Evolutionary conservation across 2,113 vertebrate genomes (phyloP), one percentile per base, ranked within the genome.

Genomic region (Hepsetus odoe): DNA sequence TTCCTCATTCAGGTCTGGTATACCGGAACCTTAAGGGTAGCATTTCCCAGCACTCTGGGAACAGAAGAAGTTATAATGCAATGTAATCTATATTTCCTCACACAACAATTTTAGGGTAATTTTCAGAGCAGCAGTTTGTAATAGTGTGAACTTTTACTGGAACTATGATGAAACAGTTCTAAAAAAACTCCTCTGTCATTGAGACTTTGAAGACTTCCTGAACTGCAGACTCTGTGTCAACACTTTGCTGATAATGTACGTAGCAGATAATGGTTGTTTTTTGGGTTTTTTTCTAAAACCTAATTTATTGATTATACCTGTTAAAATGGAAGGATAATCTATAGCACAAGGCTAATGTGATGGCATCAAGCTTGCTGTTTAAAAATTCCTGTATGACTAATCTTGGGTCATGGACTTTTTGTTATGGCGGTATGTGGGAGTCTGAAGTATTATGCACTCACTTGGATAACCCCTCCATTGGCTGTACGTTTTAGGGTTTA

Each of bases 351-450:
- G 40, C 44, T 71, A 44, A 62, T 74, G 40, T 81, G 62, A 56
- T 80, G 65, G 62, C 74, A 81, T 70, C 46, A 51, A 65, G 38
- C 18, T 53, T 18, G 46, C 33, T 32, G 18, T 55, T 46, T 16
- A 26, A 55, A 66, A 61, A 46, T 80, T 58, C 56, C 44, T 16
- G 16, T 18, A 11, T 79, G 76, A 82, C 44, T 82, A 65, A 71
- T n/a, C 22, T 12, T 61, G 77, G 49, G 68, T 83, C 77, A 80
- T 65, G 42, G 49, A 82, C 64, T 76, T 55, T 81, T 61, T 81
- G 28, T 72, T 28, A 75, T 42, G 35, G 3, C 18, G n/a, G 30
- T 32, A 33, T 32, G 59, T 38, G 32, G 33, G 61, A n/a, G 16
- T 65, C 32, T n/a, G 22, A 65, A 38, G 20, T 65, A 65, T 65